Evolutionary conservation across 1,140 invertebrate species (phyloP).

Genomic region (Theocolax elegans): DNA sequence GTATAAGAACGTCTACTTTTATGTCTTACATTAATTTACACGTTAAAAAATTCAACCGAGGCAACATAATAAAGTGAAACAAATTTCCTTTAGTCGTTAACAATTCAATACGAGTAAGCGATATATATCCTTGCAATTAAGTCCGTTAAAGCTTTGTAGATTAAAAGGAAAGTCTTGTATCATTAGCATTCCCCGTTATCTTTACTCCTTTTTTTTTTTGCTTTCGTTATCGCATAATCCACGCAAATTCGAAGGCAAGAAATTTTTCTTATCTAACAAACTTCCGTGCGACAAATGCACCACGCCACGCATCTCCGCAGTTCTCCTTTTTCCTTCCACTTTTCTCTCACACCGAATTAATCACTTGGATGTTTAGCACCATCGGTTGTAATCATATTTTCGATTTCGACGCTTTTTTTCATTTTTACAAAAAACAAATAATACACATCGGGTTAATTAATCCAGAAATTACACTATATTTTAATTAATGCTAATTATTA

Average conservation of each 20-base stretch:
- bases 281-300: constrained; percentile 25
- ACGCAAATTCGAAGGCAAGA: background rate
- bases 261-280: constrained; percentile 11
- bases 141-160: constrained; percentile 18
- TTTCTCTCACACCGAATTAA: no score
- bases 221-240: constrained; percentile 19
- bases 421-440: no score
- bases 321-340: constrained; percentile 11
- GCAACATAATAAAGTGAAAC: constrained; percentile 10
- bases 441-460: no score
- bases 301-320: constrained; percentile 25
- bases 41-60: background rate
- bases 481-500: no score
- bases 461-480: no score
- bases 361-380: no score
- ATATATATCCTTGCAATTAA: constrained; percentile 22
- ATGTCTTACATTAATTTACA: background rate
- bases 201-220: no score
- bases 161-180: constrained; percentile 33
- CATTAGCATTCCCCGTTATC: constrained; percentile 31
- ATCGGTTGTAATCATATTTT: no score
- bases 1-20: background rate
- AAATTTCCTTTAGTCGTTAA: constrained; percentile 25
- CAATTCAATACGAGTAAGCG: constrained; percentile 25
- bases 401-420: no score